Conservation (phyloP, 2,888 invertebrate species). For the Listrodromus nycthemerus region DNA sequence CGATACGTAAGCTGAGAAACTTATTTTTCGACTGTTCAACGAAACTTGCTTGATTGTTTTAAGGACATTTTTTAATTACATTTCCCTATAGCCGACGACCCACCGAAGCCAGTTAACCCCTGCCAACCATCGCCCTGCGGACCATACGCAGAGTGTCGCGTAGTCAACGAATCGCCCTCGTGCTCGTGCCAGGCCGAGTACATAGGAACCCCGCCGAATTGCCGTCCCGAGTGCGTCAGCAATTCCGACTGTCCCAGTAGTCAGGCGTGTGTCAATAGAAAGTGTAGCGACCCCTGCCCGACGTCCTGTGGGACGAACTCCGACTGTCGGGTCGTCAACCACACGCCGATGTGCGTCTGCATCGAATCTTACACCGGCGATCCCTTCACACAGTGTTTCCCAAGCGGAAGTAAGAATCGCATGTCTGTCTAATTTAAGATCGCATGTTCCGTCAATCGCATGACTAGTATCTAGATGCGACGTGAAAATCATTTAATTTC, state of each 20-base stretch:
- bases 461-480: background rate
- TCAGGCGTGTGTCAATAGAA: slow-evolving; percentile 91
- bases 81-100: slow-evolving; percentile 69
- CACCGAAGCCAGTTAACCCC: slow-evolving; percentile 85
- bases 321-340: slow-evolving; percentile 90
- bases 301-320: slow-evolving; percentile 90
- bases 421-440: background rate
- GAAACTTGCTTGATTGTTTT: background rate
- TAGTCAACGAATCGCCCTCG: slow-evolving; percentile 87
- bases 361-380: slow-evolving; percentile 86
- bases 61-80: background rate
- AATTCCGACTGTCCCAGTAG: slow-evolving; percentile 90
- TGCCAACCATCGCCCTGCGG: slow-evolving; percentile 91
- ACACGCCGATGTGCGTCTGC: slow-evolving; percentile 90
- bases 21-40: background rate
- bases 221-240: slow-evolving; percentile 92
- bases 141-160: slow-evolving; percentile 86
- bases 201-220: slow-evolving; percentile 88
- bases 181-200: slow-evolving; percentile 89
- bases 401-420: slow-evolving; percentile 86
- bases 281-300: slow-evolving; percentile 91
- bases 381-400: slow-evolving; percentile 87
- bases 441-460: slow-evolving; percentile 48
- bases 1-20: slow-evolving; percentile 86
- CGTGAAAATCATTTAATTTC: background rate